Evolutionary conservation across 1,140 invertebrate species (phyloP), one percentile per base, ranked within the genome.

Genomic region (Cydia strobilella): DNA sequence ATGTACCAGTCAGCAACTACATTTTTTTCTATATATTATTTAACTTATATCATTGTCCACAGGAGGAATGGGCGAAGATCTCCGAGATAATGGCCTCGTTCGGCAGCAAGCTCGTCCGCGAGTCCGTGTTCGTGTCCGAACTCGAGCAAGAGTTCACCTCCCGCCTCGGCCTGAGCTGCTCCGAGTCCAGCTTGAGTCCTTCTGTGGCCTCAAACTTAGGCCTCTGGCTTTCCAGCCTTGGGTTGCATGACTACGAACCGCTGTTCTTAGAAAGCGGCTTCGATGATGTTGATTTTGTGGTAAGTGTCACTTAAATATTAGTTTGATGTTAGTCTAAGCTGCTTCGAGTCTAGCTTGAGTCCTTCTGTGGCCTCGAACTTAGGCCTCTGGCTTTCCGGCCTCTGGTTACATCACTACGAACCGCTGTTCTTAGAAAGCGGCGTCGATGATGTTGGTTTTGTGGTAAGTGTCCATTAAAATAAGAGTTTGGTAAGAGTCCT

Each of bases 31-130:
- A 42, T 13, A 13, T 13, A 12, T 9, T 59, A 13, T 25, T 72
- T 15, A 42, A 72, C 6, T 3, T 25, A 3, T 73, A 72, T 63
- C 72, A 80, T 80, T 84, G 74, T 82, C 77, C 77, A 81, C 94
- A 97, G 86, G 97, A 98, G 93, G 98, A 98, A 90, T 98, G 98
- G 97, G 97, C 97, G 1, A 98, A 98, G 92, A 98, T 99, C 76
- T 97, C 97, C 9, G 97, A 98, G 90, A 98, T 98, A 76, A 98
- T 99, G 95, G 97, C 97, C 20, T 97, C 97, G 1, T 97, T 98
- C 83, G 97, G 97, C 39, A 96, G 96, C 72, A 96, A 96, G 23
- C 93, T 96, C 12, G 95, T 97, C 3, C 89, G 96, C 7, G 97
- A 97, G 84, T 97, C 96, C 0, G 96, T 97, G 3, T 97, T 98